Evolutionary conservation across 2,888 invertebrate species (phyloP).

Genomic region (Cheilosia grossa): DNA sequence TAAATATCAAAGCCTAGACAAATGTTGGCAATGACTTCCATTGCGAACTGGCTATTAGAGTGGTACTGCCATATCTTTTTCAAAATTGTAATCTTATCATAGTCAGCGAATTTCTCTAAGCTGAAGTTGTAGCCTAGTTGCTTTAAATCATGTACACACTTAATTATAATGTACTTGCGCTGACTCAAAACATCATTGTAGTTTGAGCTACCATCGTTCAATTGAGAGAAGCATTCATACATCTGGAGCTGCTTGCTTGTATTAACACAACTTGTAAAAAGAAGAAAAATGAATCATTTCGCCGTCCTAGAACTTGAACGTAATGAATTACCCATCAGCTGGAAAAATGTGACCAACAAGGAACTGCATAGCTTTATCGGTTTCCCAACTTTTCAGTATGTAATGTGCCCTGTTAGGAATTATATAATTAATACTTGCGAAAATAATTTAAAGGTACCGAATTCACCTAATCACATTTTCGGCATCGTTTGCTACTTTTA

Average conservation of each 20-base stretch:
- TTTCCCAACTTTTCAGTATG: constrained; percentile 82
- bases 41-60: constrained; percentile 79
- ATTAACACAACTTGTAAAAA: constrained; percentile 72
- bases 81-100: constrained; percentile 81
- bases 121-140: constrained; percentile 82
- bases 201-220: constrained; percentile 80
- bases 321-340: constrained; percentile 78
- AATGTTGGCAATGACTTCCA: constrained; percentile 82
- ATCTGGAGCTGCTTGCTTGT: constrained; percentile 81
- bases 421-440: not conserved
- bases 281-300: constrained; percentile 13
- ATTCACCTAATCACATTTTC: constrained; percentile 80
- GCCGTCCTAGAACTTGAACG: not conserved
- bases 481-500: constrained; percentile 76
- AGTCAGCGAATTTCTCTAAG: constrained; percentile 81
- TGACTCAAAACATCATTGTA: constrained; percentile 80
- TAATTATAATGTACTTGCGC: constrained; percentile 81
- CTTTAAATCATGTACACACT: constrained; percentile 82
- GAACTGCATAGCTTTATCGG: constrained; percentile 80
- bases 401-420: constrained; percentile 80
- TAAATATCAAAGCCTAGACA: constrained; percentile 82
- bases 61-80: constrained; percentile 82
- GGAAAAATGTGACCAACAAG: constrained; percentile 81
- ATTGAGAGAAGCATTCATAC: constrained; percentile 82
- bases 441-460: not conserved